These are phyloP conservation scores for Pachliopta kotzebuea DNA, from an alignment of 2,888 invertebrate species.

Conservation along the genomic window DNA sequence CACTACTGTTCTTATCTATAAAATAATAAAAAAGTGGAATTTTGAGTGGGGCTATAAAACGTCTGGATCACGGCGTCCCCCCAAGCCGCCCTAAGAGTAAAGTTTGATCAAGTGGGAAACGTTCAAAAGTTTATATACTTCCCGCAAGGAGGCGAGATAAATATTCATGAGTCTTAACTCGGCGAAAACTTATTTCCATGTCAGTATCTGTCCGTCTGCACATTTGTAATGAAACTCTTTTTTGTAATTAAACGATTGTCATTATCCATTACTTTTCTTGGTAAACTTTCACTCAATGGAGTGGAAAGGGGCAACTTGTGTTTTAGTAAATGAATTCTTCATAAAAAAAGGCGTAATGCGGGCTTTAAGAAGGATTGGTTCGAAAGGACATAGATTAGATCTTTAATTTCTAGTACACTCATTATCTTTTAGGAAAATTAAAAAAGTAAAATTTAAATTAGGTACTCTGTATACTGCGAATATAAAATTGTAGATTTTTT, in stretches of 20 bases:
- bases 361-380: too few species aligned
- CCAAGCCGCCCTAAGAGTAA: conserved; percentile 58
- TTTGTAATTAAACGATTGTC: conserved; percentile 26
- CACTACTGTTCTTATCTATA: background rate
- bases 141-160: conserved; percentile 69
- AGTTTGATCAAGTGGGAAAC: conserved; percentile 77
- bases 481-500: too few species aligned
- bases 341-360: too few species aligned
- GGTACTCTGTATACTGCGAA: too few species aligned
- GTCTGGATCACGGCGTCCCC: conserved; percentile 36
- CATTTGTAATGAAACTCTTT: conserved; percentile 58
- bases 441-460: too few species aligned
- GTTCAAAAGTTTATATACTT: conserved; percentile 67
- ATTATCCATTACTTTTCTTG: conserved; percentile 13
- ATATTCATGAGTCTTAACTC: conserved; percentile 77
- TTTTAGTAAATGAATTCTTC: too few species aligned
- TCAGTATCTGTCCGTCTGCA: conserved; percentile 71
- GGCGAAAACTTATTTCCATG: conserved; percentile 72
- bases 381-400: too few species aligned
- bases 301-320: too few species aligned
- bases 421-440: too few species aligned
- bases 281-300: background rate
- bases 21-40: conserved; percentile 19
- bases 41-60: conserved; percentile 27
- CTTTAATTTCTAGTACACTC: too few species aligned